Conservation (phyloP, 2,888 invertebrate genomes). For the Clitarchus hookeri region DNA sequence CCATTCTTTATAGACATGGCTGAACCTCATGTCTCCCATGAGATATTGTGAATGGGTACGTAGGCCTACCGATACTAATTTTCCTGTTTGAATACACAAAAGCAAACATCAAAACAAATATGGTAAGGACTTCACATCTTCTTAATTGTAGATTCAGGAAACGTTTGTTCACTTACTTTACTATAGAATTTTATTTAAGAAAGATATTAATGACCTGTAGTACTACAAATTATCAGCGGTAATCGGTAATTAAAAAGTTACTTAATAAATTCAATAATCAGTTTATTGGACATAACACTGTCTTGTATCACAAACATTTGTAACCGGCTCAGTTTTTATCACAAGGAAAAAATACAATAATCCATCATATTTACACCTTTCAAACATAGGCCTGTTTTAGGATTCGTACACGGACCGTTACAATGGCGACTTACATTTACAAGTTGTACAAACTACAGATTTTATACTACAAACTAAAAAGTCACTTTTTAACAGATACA, state of each 20-base stretch:
- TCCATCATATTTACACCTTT: neutral
- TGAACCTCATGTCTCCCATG: too few species aligned
- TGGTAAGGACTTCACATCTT: too few species aligned
- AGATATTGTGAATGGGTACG: too few species aligned
- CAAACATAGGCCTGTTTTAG: neutral
- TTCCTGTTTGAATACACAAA: too few species aligned
- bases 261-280: neutral
- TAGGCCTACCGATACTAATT: too few species aligned
- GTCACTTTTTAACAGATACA: neutral
- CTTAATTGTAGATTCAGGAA: too few species aligned
- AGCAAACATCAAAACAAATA: too few species aligned
- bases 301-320: neutral
- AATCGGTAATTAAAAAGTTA: neutral
- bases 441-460: neutral
- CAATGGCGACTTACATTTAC: neutral
- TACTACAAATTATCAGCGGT: neutral
- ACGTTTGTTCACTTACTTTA: too few species aligned
- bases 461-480: neutral
- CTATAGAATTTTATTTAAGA: too few species aligned
- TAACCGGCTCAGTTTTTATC: neutral
- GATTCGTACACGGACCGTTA: neutral
- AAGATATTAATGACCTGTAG: neutral
- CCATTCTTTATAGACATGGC: too few species aligned
- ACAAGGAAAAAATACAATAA: neutral
- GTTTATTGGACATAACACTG: neutral